phyloP scores from a whole-genome alignment of 1,140 invertebrate genomes.

The Drosophila sucinea region DNA sequence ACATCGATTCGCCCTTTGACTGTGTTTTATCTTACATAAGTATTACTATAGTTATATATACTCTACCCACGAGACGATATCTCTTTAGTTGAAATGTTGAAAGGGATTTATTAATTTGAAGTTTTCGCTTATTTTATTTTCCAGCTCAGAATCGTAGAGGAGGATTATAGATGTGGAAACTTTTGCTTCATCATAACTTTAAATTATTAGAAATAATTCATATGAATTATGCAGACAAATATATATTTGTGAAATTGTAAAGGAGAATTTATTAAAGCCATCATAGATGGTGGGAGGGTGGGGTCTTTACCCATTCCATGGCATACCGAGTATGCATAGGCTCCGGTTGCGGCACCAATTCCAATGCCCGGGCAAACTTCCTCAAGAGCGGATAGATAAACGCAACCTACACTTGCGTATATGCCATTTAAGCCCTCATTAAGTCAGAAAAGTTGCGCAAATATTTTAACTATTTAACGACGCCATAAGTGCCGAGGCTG shows the following conservation, averaged over 20 bases:
- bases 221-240: background rate
- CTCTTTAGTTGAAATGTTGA: too few species aligned
- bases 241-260: background rate
- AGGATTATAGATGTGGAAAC: background rate
- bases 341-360: constrained; percentile 3
- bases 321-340: constrained; percentile 5
- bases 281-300: background rate
- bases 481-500: constrained; percentile 49
- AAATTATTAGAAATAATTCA: constrained; percentile 1
- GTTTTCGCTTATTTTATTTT: too few species aligned
- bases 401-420: constrained; percentile 29
- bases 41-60: too few species aligned
- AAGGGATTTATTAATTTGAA: too few species aligned
- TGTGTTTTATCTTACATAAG: too few species aligned
- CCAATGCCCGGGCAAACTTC: constrained; percentile 12
- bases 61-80: too few species aligned
- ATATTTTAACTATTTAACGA: constrained; percentile 65
- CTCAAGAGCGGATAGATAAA: constrained; percentile 18
- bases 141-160: background rate
- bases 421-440: constrained; percentile 62
- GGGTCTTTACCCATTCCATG: background rate
- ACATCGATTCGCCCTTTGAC: too few species aligned
- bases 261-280: constrained; percentile 1
- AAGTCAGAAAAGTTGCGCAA: constrained; percentile 56
- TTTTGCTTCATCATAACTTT: background rate